These are phyloP conservation scores for Acleris literana DNA, from an alignment of 2,888 invertebrate species.

Conservation along the genomic window DNA sequence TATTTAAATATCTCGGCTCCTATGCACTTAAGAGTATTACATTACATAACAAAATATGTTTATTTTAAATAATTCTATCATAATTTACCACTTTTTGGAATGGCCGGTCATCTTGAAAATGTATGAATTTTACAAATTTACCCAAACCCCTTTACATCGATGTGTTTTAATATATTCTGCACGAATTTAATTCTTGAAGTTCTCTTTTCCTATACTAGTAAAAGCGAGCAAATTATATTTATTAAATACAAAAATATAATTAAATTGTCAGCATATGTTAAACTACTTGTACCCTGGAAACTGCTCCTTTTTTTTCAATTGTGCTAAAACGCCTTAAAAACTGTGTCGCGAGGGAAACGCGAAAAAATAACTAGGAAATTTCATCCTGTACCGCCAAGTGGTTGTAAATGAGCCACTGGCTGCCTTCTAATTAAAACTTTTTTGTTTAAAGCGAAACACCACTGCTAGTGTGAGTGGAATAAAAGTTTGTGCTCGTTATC, in stretches of 20 bases:
- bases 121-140: no score
- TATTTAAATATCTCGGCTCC: no score
- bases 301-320: background rate
- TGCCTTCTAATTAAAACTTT: slow-evolving; percentile 37
- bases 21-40: no score
- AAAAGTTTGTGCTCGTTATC: slow-evolving; percentile 51
- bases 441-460: slow-evolving; percentile 29
- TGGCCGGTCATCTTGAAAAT: no score
- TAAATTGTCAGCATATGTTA: background rate
- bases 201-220: no score
- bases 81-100: no score
- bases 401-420: slow-evolving; percentile 27
- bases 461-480: slow-evolving; percentile 14
- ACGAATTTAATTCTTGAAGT: no score
- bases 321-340: background rate
- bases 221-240: no score
- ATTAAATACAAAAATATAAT: background rate
- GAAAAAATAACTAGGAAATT: slow-evolving; percentile 26
- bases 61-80: no score
- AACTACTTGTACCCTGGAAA: background rate
- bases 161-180: no score
- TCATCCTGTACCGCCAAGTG: slow-evolving; percentile 27
- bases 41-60: no score
- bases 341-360: background rate
- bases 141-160: no score